phyloP scores from a whole-genome alignment of 2,113 vertebrate genomes.

The Phocoena sinus region DNA sequence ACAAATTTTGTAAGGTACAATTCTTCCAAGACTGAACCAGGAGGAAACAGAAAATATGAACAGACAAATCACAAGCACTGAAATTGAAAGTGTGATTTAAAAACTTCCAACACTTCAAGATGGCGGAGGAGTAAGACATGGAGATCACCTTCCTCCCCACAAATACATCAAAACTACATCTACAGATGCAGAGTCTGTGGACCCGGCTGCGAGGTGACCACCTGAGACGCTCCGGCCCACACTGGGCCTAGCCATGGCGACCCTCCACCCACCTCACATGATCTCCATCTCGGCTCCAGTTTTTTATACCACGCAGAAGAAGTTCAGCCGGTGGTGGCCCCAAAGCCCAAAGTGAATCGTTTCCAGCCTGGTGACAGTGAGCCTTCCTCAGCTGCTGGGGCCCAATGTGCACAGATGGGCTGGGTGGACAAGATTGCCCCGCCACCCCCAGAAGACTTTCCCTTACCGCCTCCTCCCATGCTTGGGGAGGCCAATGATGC shows the following conservation, averaged over 20 bases:
- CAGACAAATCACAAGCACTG: too few species aligned
- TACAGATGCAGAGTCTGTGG: constrained; percentile 6
- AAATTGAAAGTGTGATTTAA: too few species aligned
- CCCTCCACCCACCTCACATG: constrained; percentile 88
- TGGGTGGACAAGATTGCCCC: constrained; percentile 91
- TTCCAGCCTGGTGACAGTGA: constrained; percentile 78
- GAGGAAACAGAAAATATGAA: too few species aligned
- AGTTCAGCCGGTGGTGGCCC: constrained; percentile 94
- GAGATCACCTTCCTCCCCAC: too few species aligned
- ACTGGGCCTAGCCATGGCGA: constrained; percentile 69
- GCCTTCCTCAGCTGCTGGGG: constrained; percentile 69
- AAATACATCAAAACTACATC: too few species aligned
- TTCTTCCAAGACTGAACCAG: too few species aligned
- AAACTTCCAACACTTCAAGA: too few species aligned
- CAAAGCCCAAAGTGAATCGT: constrained; percentile 90
- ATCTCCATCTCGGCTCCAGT: constrained; percentile 92
- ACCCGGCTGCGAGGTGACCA: constrained; percentile 18
- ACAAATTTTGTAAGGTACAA: too few species aligned
- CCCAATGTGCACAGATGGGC: constrained; percentile 87
- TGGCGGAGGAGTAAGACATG: too few species aligned
- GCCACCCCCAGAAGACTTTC: constrained; percentile 88
- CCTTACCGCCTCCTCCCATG: constrained; percentile 92
- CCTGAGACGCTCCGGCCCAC: background rate
- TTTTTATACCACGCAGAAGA: constrained; percentile 97
- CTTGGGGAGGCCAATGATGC: constrained; percentile 88